phyloP scores from a whole-genome alignment of 2,113 vertebrate genomes.

The Neodontobutis hainanensis region DNA sequence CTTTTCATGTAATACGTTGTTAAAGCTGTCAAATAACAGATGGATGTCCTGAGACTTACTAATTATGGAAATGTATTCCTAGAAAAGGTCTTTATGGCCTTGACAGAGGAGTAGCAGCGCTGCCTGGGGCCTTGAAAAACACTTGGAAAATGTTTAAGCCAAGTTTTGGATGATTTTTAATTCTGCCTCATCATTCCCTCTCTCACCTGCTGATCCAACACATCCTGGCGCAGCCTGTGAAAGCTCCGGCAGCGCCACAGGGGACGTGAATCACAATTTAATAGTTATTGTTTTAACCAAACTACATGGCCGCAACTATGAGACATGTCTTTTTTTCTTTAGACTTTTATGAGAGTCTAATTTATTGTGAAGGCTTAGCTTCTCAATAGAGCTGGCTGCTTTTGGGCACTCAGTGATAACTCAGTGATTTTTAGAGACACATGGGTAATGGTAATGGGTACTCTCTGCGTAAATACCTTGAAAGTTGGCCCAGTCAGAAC shows the following conservation, averaged over 20 bases:
- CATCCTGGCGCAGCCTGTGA: conserved; percentile 31
- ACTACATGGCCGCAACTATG: background rate
- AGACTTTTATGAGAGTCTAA: background rate
- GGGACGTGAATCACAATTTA: background rate
- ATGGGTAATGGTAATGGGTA: too few relatives aligned
- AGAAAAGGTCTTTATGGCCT: conserved; percentile 34
- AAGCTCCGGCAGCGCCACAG: conserved; percentile 2
- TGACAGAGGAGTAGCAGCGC: conserved; percentile 23
- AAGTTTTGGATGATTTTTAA: conserved; percentile 34
- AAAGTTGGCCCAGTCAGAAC: too few relatives aligned
- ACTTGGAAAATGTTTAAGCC: conserved; percentile 13
- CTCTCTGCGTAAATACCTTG: too few relatives aligned
- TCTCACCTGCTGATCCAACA: conserved; percentile 31
- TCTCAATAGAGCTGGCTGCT: background rate
- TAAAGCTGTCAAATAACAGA: conserved; percentile 4
- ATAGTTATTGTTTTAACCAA: conserved; percentile 13
- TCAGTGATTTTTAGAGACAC: background rate
- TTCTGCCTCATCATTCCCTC: conserved; percentile 13
- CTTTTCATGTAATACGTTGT: background rate
- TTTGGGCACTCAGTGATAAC: background rate
- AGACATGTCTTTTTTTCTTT: background rate
- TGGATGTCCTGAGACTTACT: conserved; percentile 5
- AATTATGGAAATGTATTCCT: conserved; percentile 49
- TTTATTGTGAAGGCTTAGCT: background rate
- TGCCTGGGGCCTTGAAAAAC: conserved; percentile 18